phyloP scores from a whole-genome alignment of 2,113 vertebrate species.

The Accipiter cooperii region DNA sequence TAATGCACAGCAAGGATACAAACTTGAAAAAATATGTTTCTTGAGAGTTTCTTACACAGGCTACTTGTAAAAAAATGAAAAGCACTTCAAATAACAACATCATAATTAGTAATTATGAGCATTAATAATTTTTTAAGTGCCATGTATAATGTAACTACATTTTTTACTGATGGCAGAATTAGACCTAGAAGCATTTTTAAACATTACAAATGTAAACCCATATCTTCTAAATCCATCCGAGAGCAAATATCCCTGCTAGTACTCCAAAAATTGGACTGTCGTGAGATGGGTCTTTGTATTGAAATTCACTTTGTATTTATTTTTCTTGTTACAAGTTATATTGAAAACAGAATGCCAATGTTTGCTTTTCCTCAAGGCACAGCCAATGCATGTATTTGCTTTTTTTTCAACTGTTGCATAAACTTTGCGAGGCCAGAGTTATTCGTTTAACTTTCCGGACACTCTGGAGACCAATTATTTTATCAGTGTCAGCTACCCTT shows the following conservation, averaged over 20 bases:
- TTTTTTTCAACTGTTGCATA: background rate
- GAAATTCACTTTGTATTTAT: background rate
- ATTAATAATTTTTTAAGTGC: background rate
- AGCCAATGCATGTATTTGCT: background rate
- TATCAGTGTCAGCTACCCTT: background rate
- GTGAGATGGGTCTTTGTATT: background rate
- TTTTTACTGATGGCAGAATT: background rate
- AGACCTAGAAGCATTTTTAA: background rate
- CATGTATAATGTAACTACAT: background rate
- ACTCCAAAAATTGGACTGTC: background rate
- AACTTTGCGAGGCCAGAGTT: background rate
- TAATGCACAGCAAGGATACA: background rate
- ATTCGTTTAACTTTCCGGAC: background rate
- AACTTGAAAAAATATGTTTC: background rate
- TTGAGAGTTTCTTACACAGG: background rate
- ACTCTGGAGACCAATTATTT: background rate
- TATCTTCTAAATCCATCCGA: background rate
- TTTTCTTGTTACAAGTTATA: background rate
- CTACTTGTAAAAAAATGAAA: background rate
- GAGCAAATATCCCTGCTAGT: background rate
- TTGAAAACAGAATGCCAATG: background rate
- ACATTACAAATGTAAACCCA: background rate
- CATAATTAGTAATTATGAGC: background rate
- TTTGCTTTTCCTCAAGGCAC: background rate
- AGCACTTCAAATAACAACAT: background rate